Base-by-base conservation (phyloP, 2,888 invertebrate species). In the Heliconius charithonia region DNA sequence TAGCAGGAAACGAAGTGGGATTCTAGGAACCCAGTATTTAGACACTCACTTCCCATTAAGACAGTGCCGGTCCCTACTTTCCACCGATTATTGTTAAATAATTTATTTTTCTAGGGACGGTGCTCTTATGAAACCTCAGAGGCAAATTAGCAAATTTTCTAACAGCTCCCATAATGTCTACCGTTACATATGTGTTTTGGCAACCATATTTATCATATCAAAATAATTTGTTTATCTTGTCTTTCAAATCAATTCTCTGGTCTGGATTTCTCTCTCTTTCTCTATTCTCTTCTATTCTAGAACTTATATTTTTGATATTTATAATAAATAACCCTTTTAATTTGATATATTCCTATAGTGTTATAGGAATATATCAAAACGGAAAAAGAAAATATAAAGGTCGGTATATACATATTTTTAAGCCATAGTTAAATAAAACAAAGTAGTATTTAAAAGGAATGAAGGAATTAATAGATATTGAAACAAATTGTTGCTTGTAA, bases 181-280 rank as follows among this genome's bases (percentile, higher is more conserved):
- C 85, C 4, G 85, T 94, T 0, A 92, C 89, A 79, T 96, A 97
- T 83, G 91, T 97, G 71, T 97, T 97, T 86, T 95, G 96, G 10
- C 95, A 96, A 79, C 97, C 97, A 1, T 95, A 96, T 4, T 89
- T 97, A 10, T 96, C 97, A 0, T 96, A 96, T 79, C 95, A 96
- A 12, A 95, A 95, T 81, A 97, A 97, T 86, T 93, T 97, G 79
- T 97, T 96, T 85, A 89, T 95, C 1, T 87, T 97, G 62, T 96
- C 97, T 0, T 97, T 97, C n/a, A n/a, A n/a, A n/a, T n/a, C n/a
- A n/a, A n/a, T n/a, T n/a, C n/a, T n/a, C n/a, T n/a, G n/a, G n/a
- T n/a, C n/a, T n/a, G n/a, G n/a, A n/a, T n/a, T n/a, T n/a, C n/a
- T n/a, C n/a, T n/a, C n/a, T n/a, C n/a, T n/a, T n/a, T n/a, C n/a